phyloP scores from a whole-genome alignment of 2,888 invertebrate genomes.

The Plagodis pulveraria region DNA sequence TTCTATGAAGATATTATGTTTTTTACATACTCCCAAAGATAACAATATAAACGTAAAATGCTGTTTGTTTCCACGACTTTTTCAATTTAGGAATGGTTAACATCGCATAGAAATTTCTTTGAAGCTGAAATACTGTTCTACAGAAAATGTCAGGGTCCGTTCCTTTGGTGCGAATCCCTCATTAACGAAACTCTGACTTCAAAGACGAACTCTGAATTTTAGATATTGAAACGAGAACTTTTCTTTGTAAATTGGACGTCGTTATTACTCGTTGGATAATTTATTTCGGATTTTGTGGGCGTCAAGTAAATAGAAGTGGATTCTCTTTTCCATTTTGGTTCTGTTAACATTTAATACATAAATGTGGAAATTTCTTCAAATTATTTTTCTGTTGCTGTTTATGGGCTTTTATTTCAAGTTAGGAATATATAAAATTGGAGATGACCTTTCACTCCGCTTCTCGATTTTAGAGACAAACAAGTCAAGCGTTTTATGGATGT shows the following conservation, averaged over 20 bases:
- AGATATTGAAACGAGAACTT: conserved; percentile 56
- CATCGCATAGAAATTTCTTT: not conserved
- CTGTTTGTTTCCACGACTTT: too few species aligned
- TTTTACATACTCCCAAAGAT: too few species aligned
- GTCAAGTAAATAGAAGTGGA: conserved; percentile 34
- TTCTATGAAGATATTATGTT: too few species aligned
- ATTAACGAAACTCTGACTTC: conserved; percentile 53
- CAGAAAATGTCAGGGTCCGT: conserved; percentile 7
- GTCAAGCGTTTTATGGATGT: too few species aligned
- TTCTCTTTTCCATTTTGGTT: conserved; percentile 27
- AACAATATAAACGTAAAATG: too few species aligned
- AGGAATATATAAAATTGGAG: too few species aligned
- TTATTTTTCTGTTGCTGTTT: not conserved
- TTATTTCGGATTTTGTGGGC: conserved; percentile 47
- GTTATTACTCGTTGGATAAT: conserved; percentile 67
- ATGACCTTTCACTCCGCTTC: too few species aligned
- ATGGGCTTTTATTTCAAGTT: too few species aligned
- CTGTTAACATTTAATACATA: conserved; percentile 11
- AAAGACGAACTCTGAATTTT: conserved; percentile 45
- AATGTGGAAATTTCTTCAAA: conserved; percentile 5
- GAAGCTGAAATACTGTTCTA: not conserved
- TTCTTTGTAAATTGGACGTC: conserved; percentile 69
- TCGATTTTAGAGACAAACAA: too few species aligned
- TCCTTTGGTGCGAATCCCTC: conserved; percentile 31
- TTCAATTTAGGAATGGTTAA: too few species aligned